These are phyloP conservation scores for Meloidogyne chitwoodi DNA, from an alignment of 1,140 invertebrate genomes.

Conservation along the genomic window DNA sequence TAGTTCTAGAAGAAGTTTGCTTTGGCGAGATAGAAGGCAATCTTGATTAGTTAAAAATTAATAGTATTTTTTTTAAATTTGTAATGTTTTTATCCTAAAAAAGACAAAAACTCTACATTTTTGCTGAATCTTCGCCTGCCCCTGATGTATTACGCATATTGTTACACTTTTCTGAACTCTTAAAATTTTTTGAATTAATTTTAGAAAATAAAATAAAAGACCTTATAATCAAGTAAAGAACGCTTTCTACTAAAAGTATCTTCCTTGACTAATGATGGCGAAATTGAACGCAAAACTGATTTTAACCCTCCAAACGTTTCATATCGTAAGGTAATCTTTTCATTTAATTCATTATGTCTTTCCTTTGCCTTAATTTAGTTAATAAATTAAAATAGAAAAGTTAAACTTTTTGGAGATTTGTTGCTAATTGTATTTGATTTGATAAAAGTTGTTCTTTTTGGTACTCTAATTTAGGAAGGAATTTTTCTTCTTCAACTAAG, in stretches of 20 bases:
- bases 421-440: neutral
- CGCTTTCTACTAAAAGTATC: neutral
- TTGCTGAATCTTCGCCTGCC: neutral
- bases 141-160: neutral
- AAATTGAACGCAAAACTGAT: neutral
- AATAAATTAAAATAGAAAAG: neutral
- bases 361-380: neutral
- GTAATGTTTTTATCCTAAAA: neutral
- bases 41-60: neutral
- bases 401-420: neutral
- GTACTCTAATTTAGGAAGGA: slow-evolving; percentile 2
- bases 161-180: neutral
- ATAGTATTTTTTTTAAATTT: neutral
- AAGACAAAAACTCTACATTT: neutral
- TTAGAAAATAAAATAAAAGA: neutral
- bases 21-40: neutral
- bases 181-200: neutral
- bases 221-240: neutral
- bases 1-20: neutral
- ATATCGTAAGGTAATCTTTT: neutral
- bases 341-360: neutral
- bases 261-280: neutral
- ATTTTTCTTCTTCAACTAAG: slow-evolving; percentile 29
- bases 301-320: neutral
- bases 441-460: slow-evolving; percentile 19